Evolutionary conservation across 2,888 invertebrate genomes (phyloP).

Genomic region (Chalcosyrphus nemorum): DNA sequence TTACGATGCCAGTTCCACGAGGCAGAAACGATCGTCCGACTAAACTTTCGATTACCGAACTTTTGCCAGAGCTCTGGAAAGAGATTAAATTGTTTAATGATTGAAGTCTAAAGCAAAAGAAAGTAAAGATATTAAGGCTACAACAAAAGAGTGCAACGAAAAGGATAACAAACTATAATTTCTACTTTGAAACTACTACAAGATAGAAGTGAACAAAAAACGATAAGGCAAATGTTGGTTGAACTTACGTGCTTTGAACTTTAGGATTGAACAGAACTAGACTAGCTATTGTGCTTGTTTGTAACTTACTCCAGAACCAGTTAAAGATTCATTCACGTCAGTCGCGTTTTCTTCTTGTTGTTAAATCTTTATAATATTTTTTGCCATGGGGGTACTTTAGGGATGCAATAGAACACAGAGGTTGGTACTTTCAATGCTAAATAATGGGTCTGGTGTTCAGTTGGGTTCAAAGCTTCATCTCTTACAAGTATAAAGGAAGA

Average conservation of each 20-base stretch:
- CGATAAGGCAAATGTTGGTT: not conserved
- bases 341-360: too few species aligned
- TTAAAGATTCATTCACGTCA: too few species aligned
- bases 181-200: not conserved
- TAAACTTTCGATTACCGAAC: slow-evolving; percentile 98
- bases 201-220: not conserved
- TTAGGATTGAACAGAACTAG: too few species aligned
- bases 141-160: not conserved
- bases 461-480: too few species aligned
- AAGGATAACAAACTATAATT: not conserved
- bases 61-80: slow-evolving; percentile 98
- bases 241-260: not conserved
- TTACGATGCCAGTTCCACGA: slow-evolving; percentile 98
- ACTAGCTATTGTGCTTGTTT: too few species aligned
- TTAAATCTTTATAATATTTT: too few species aligned
- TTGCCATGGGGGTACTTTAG: too few species aligned
- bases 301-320: not conserved
- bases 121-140: slow-evolving; percentile 72
- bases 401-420: too few species aligned
- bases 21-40: slow-evolving; percentile 99
- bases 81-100: slow-evolving; percentile 46
- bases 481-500: too few species aligned
- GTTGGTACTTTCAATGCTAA: too few species aligned
- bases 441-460: too few species aligned
- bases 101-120: not conserved